phyloP scores from a whole-genome alignment of 2,797 vertebrate genomes.

The Anguilla obscura region DNA sequence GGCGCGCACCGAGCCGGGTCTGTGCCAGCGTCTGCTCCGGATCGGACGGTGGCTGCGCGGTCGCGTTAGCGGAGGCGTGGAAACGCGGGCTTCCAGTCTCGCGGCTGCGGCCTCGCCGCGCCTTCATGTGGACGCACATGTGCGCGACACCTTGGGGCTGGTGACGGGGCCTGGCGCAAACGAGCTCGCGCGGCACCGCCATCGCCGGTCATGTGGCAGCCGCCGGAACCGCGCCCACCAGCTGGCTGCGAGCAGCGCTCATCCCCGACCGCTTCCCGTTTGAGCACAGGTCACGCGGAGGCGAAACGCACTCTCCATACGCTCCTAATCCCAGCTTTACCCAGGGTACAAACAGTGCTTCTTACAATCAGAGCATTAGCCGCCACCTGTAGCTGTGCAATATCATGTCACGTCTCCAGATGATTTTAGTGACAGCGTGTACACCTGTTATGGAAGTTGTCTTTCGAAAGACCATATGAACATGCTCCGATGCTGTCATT shows the following conservation, averaged over 20 bases:
- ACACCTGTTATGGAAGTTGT: neutral
- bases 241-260: neutral
- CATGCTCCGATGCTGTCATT: neutral
- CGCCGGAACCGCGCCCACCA: neutral
- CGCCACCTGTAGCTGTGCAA: neutral
- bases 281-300: neutral
- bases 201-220: neutral
- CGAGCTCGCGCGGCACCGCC: neutral
- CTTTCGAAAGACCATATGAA: neutral
- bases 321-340: neutral
- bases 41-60: neutral
- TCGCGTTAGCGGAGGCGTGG: neutral
- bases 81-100: neutral
- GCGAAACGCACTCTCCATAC: neutral
- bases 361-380: neutral
- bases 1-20: neutral
- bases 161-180: neutral
- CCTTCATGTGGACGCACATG: constrained; percentile 12
- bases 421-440: neutral
- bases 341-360: neutral
- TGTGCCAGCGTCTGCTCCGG: neutral
- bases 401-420: neutral
- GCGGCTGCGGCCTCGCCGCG: neutral
- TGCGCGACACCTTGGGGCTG: neutral
- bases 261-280: neutral